Conservation (phyloP, 1,140 invertebrate species). For the Drosophila nigrodunni region DNA sequence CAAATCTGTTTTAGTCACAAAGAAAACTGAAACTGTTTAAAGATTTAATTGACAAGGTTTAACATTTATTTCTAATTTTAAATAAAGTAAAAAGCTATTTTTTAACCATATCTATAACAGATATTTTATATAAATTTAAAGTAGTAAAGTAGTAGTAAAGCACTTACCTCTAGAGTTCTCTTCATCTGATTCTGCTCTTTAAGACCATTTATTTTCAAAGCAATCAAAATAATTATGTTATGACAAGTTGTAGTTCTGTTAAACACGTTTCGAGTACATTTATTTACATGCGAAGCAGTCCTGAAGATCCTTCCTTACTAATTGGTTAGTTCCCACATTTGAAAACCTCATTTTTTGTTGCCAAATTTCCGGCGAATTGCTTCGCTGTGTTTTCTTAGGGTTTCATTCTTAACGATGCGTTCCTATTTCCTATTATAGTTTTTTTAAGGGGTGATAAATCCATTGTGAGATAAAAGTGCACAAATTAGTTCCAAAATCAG, state of each 20-base stretch:
- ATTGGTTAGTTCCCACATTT: constrained; percentile 34
- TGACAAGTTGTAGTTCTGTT: not conserved
- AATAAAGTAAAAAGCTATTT: no score
- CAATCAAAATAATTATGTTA: no score
- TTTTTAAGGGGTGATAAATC: constrained; percentile 47
- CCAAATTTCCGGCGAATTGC: constrained; percentile 21
- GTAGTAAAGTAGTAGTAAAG: no score
- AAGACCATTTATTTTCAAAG: no score
- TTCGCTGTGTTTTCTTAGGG: constrained; percentile 10
- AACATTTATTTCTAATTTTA: no score
- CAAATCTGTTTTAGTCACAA: no score
- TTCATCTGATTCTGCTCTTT: no score
- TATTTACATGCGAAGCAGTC: not conserved
- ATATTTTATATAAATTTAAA: no score
- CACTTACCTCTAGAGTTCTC: no score
- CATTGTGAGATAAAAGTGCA: constrained; percentile 40
- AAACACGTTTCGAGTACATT: not conserved
- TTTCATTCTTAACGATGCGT: constrained; percentile 21
- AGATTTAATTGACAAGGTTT: no score
- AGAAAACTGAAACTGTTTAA: no score
- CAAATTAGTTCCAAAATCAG: constrained; percentile 35
- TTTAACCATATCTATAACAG: no score
- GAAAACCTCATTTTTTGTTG: not conserved
- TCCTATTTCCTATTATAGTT: constrained; percentile 12
- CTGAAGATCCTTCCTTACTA: not conserved